Evolutionary conservation across 2,888 invertebrate species (phyloP).

Genomic region (Bursaphelenchus okinawaensis): DNA sequence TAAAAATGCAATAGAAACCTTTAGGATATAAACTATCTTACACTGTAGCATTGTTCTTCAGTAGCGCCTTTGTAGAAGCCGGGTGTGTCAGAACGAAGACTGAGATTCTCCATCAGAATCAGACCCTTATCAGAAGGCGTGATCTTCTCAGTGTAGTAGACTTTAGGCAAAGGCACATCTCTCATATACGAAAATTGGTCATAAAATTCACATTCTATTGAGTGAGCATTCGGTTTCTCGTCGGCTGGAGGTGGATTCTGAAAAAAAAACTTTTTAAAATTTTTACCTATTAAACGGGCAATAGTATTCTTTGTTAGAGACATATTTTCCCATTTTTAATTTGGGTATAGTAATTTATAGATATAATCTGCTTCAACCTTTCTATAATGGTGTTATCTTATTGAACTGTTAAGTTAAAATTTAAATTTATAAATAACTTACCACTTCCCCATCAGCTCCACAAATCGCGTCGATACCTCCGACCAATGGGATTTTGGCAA

Average conservation of each 20-base stretch:
- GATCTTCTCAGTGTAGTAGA: conserved; percentile 6
- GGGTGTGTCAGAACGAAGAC: not conserved
- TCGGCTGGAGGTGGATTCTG: not conserved
- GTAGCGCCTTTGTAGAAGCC: conserved; percentile 7
- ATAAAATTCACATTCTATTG: conserved; percentile 5
- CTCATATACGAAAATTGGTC: not conserved
- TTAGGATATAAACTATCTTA: too few species aligned
- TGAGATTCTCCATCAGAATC: conserved; percentile 5
- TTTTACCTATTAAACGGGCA: too few species aligned
- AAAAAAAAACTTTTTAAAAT: not conserved
- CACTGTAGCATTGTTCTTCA: not conserved
- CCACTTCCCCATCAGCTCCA: not conserved
- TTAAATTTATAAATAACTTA: not conserved
- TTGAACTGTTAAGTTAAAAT: not conserved
- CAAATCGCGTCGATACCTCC: not conserved
- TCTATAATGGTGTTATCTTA: too few species aligned
- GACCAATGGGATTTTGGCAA: not conserved
- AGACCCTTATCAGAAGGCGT: not conserved
- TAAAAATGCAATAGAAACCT: too few species aligned
- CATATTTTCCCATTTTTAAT: too few species aligned
- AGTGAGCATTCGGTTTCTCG: not conserved
- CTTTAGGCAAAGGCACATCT: not conserved
- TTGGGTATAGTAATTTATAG: too few species aligned
- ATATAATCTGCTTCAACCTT: too few species aligned
- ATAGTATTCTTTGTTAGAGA: too few species aligned